A percentile compares a stretch with the other conserved stretches of the same genome.
Conservation (phyloP, 2,888 invertebrate genomes). For the Craniophora ligustri region DNA sequence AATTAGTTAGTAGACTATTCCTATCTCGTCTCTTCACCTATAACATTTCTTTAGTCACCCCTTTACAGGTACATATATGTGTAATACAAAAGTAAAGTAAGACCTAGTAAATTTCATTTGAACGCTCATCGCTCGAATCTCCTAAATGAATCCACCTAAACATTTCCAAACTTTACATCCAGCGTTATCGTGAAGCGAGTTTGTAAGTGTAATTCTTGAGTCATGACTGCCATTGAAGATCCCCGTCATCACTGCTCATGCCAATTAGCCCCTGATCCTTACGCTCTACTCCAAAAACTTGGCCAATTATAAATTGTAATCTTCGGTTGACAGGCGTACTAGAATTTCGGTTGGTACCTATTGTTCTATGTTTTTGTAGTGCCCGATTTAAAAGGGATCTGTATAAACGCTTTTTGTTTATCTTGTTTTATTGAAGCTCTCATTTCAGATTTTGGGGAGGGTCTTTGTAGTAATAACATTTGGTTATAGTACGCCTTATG, state of each 20-base stretch:
- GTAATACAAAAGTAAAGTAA: no score
- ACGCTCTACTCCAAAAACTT: conserved; percentile 64
- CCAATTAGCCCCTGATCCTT: conserved; percentile 64
- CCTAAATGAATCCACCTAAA: conserved; percentile 22
- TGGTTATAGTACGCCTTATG: neutral
- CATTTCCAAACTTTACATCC: conserved; percentile 59
- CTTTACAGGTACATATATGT: no score
- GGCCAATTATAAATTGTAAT: conserved; percentile 61
- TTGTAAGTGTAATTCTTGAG: conserved; percentile 72
- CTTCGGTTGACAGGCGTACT: conserved; percentile 22
- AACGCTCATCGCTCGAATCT: conserved; percentile 35
- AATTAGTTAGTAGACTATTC: no score
- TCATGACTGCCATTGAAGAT: conserved; percentile 63
- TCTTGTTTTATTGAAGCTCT: neutral
- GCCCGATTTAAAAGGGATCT: neutral
- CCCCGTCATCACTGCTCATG: conserved; percentile 59
- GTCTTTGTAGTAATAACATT: neutral
- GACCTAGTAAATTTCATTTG: no score
- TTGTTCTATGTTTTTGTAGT: conserved; percentile 12
- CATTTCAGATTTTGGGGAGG: neutral
- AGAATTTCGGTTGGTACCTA: conserved; percentile 21
- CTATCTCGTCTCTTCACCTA: no score
- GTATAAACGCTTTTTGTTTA: neutral
- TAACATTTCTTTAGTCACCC: no score
- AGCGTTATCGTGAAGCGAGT: conserved; percentile 69